phyloP scores from a whole-genome alignment of 2,888 invertebrate species.

The Scaptomyza caliginosa region DNA sequence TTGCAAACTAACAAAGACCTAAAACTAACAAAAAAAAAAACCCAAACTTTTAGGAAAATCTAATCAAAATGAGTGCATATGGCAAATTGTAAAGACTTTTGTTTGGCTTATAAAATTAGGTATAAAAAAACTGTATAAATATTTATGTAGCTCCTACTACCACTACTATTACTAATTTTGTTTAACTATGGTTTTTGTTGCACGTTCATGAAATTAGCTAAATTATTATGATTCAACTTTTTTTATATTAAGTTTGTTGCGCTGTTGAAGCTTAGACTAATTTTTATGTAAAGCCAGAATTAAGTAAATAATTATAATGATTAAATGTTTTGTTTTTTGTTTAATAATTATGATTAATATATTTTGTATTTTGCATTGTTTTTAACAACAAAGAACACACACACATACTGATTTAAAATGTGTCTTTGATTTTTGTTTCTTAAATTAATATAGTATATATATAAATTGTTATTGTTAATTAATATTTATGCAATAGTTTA shows the following conservation, averaged over 20 bases:
- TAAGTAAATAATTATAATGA: constrained; percentile 35
- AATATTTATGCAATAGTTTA: constrained; percentile 67
- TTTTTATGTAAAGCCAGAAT: constrained; percentile 25
- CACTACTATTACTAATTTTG: constrained; percentile 54
- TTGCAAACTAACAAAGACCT: constrained; percentile 48
- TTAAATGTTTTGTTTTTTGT: constrained; percentile 42
- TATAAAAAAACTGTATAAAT: constrained; percentile 43
- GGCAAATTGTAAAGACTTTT: constrained; percentile 66
- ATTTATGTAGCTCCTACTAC: constrained; percentile 55
- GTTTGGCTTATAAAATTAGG: constrained; percentile 57
- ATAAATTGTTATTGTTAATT: constrained; percentile 79
- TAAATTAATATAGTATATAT: constrained; percentile 71
- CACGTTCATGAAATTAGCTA: constrained; percentile 62
- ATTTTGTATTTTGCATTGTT: constrained; percentile 74
- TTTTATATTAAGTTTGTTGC: constrained; percentile 63
- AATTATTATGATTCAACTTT: constrained; percentile 63
- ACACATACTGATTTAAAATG: constrained; percentile 34
- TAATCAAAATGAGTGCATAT: constrained; percentile 26
- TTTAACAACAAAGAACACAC: constrained; percentile 49
- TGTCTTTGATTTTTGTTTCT: constrained; percentile 64
- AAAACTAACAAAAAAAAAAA: constrained; percentile 4
- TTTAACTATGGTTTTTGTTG: constrained; percentile 71
- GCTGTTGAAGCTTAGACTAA: constrained; percentile 70
- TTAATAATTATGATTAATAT: constrained; percentile 25
- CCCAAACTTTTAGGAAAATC: constrained; percentile 2